Conservation (phyloP, 1,140 invertebrate genomes). For the Drosophila baimaii region DNA sequence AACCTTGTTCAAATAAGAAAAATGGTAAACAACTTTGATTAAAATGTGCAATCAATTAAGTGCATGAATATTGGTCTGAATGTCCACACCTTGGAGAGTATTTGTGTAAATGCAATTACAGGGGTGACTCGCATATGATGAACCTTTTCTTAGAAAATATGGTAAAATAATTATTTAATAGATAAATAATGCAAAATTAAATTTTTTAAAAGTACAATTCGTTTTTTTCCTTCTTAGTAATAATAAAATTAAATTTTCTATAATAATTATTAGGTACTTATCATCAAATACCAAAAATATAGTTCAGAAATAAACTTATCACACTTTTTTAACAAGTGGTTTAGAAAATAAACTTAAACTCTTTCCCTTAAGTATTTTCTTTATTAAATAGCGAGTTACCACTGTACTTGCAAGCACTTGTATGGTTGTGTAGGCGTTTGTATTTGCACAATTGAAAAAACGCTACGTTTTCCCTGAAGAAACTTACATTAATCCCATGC, state of each 20-base stretch:
- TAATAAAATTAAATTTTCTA: background rate
- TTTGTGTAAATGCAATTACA: slow-evolving; percentile 9
- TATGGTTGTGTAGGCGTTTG: slow-evolving; percentile 29
- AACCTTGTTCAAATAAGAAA: slow-evolving; percentile 59
- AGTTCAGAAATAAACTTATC: background rate
- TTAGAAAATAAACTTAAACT: background rate
- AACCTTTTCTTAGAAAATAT: no score
- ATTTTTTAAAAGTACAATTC: background rate
- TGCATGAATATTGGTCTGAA: slow-evolving; percentile 14
- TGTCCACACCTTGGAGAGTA: background rate
- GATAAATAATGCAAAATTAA: background rate
- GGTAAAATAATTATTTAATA: background rate
- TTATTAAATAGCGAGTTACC: background rate
- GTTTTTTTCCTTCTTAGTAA: background rate
- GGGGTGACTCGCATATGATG: background rate
- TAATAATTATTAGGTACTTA: background rate
- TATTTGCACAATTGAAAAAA: slow-evolving; percentile 5
- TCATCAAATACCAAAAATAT: background rate
- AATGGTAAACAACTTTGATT: slow-evolving; percentile 46
- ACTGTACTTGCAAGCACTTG: slow-evolving; percentile 30
- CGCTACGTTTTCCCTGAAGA: background rate
- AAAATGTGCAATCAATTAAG: slow-evolving; percentile 51
- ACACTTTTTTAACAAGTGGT: background rate
- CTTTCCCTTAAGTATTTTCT: background rate
- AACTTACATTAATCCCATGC: slow-evolving; percentile 90